Evolutionary conservation across 2,888 invertebrate species (phyloP), one percentile per base, ranked within the genome.

Genomic region (Sinohyriopsis cumingii): DNA sequence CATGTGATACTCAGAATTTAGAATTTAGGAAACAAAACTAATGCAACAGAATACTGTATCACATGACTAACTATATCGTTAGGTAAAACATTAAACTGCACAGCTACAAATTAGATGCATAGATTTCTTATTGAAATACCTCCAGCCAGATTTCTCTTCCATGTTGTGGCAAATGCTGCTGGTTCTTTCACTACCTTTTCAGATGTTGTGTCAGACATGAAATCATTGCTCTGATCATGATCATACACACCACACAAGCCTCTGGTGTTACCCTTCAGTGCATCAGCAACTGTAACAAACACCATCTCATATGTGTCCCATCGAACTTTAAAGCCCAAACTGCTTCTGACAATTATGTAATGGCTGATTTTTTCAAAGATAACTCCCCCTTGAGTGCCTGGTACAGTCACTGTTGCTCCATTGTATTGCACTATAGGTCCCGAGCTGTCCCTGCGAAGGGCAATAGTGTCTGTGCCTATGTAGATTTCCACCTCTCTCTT

Each of bases 171-270:
- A 75, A 87, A 87, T 45, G 75, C 79, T 19, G 77, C 75, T 19
- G 76, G 76, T 62, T 80, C 78, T 19, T 75, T 71, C 6, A 81
- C 80, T 7, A 85, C 77, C 15, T 45, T 45, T 45, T 45, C 45
- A 59, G 93, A 94, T 55, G 93, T 93, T 80, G 92, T 92, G 60
- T 81, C 79, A 0, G 92, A 93, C 55, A 90, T 88, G 76, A 95
- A 91, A 87, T 96, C 96, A 84, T 95, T 94, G 12, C 90, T 90
- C 7, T 91, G 89, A 82, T 93, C 92, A 0, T 94, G 94, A 88
- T 96, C 94, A 79, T 95, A 90, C 0, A 91, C 92, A 0, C 97
- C 96, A 86, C 97, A 97, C 0, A 97, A 91, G 68, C 96, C 97
- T 74, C 93, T 93, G 0, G 95, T 94, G 82, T 93, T 93, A 84